A percentile compares a stretch with the other conserved stretches of the same genome.
phyloP scores from a whole-genome alignment of 2,797 vertebrate species.

The Alauda arvensis region DNA sequence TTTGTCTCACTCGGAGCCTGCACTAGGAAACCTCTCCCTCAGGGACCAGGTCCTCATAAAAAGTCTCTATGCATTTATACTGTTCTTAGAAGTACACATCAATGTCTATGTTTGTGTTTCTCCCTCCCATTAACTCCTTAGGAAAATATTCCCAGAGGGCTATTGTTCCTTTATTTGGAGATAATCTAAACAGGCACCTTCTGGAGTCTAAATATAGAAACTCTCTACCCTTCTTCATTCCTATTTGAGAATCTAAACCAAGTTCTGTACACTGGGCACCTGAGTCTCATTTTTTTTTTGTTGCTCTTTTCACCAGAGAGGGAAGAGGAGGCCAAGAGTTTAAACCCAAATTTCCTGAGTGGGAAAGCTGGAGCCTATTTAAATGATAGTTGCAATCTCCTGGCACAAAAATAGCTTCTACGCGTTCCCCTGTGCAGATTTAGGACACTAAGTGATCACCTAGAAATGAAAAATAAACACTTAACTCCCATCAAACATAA shows the following conservation, averaged over 20 bases:
- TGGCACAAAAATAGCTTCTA: constrained; percentile 14
- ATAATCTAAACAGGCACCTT: constrained; percentile 11
- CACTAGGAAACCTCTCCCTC: background rate
- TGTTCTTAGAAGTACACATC: background rate
- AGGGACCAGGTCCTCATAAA: background rate
- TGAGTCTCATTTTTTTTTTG: background rate
- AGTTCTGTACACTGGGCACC: background rate
- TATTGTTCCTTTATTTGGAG: constrained; percentile 1
- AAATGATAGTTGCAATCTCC: background rate
- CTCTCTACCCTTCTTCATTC: background rate
- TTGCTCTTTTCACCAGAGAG: background rate
- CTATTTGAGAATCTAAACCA: background rate
- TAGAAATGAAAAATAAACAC: constrained; percentile 38
- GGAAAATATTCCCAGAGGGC: background rate
- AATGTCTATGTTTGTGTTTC: background rate
- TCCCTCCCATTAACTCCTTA: constrained; percentile 1
- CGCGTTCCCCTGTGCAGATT: background rate
- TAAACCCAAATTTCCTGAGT: background rate
- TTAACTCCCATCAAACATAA: constrained; percentile 7
- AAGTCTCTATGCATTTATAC: background rate
- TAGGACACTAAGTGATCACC: constrained; percentile 28
- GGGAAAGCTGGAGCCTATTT: background rate
- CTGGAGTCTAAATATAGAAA: background rate
- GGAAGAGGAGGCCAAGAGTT: background rate
- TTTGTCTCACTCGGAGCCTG: background rate